phyloP scores from a whole-genome alignment of 2,113 vertebrate species.

The Holacanthus passer region DNA sequence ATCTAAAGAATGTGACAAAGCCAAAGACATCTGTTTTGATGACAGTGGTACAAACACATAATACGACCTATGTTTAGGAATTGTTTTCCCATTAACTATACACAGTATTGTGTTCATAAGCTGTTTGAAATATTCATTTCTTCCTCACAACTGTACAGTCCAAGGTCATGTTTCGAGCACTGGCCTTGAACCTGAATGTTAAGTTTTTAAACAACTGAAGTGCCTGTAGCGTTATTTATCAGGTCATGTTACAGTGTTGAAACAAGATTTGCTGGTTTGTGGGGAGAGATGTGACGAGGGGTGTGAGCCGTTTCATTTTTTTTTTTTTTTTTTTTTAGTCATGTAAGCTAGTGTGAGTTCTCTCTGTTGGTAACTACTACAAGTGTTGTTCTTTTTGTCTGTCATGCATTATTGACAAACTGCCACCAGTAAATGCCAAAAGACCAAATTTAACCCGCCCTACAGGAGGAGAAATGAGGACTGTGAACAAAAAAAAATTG shows the following conservation, averaged over 20 bases:
- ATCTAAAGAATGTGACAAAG: slow-evolving; percentile 50
- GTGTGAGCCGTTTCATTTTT: slow-evolving; percentile 2
- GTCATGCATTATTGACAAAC: slow-evolving; percentile 35
- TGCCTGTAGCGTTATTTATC: slow-evolving; percentile 65
- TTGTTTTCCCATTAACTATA: slow-evolving; percentile 34
- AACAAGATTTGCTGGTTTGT: slow-evolving; percentile 48
- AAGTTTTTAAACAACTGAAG: slow-evolving; percentile 66
- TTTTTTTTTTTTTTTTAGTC: neutral
- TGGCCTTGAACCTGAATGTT: slow-evolving; percentile 57
- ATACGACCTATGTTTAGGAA: slow-evolving; percentile 34
- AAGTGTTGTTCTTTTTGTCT: slow-evolving; percentile 13
- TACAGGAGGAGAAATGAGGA: neutral
- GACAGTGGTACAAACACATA: slow-evolving; percentile 32
- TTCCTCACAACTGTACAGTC: slow-evolving; percentile 34
- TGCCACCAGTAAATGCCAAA: slow-evolving; percentile 26
- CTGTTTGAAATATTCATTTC: slow-evolving; percentile 52
- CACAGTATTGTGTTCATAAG: slow-evolving; percentile 63
- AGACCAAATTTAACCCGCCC: slow-evolving; percentile 4
- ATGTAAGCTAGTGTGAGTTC: slow-evolving; percentile 42
- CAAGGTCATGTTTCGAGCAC: slow-evolving; percentile 47
- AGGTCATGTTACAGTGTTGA: slow-evolving; percentile 61
- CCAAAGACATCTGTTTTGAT: slow-evolving; percentile 70
- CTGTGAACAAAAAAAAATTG: neutral
- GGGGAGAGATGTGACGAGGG: slow-evolving; percentile 19
- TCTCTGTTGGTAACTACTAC: neutral